These are phyloP conservation scores for Eidolon helvum DNA, from an alignment of 2,113 vertebrate species.

Conservation along the genomic window DNA sequence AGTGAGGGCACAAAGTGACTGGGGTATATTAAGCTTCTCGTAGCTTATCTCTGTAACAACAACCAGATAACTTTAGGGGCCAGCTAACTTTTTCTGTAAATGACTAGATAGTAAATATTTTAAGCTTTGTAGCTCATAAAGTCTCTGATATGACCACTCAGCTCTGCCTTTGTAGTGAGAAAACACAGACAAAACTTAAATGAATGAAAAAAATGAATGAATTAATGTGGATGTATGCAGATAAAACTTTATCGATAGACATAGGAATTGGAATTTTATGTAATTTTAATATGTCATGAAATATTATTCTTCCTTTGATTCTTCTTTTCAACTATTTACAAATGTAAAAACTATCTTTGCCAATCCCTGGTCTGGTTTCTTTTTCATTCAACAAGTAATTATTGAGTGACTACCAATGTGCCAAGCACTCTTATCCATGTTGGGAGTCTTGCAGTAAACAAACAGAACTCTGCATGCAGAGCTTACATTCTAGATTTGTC, in stretches of 20 bases:
- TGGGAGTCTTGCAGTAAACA: background rate
- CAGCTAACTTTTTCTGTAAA: background rate
- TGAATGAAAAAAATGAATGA: background rate
- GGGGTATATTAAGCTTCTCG: background rate
- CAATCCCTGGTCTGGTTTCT: background rate
- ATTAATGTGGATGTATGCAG: background rate
- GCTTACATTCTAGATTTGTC: background rate
- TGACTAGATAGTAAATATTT: background rate
- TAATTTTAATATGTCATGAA: background rate
- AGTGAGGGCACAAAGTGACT: background rate
- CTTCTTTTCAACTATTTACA: background rate
- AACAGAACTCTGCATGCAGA: background rate
- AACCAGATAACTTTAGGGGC: background rate
- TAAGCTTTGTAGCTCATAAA: background rate
- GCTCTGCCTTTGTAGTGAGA: background rate
- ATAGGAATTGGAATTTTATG: background rate
- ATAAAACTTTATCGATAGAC: background rate
- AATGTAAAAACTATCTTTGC: background rate
- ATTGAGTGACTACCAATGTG: background rate
- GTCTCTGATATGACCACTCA: background rate
- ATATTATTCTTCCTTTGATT: background rate
- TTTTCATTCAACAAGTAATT: background rate
- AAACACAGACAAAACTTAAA: background rate
- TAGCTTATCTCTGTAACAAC: background rate
- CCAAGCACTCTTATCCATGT: background rate